Evolutionary conservation across 1,140 invertebrate genomes (phyloP).

Genomic region (Hesperophylax magnus): DNA sequence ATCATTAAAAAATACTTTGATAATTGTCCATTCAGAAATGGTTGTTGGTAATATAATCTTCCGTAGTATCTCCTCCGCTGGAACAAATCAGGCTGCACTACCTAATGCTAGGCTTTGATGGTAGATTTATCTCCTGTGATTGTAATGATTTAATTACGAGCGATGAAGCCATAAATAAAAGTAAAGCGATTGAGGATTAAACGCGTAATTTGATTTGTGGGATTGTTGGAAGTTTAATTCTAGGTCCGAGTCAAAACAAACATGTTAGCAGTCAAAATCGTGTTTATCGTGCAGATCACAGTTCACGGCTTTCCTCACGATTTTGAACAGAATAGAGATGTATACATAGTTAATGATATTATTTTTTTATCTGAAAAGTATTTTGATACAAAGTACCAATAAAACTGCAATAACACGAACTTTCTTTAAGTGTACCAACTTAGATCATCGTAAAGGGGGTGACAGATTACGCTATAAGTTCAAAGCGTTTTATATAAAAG

Average conservation of each 20-base stretch:
- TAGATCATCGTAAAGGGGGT: too few species aligned
- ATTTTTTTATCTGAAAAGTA: too few species aligned
- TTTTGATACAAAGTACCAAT: too few species aligned
- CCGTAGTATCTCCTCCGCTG: neutral
- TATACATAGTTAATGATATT: too few species aligned
- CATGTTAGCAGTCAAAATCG: neutral
- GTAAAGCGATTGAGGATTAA: neutral
- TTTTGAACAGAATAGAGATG: too few species aligned
- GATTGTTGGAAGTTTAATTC: neutral
- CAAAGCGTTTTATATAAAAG: too few species aligned
- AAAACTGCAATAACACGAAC: too few species aligned
- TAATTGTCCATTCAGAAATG: conserved; percentile 26
- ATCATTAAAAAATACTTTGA: conserved; percentile 27
- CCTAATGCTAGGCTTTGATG: conserved; percentile 42
- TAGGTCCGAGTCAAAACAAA: neutral
- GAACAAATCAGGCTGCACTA: neutral
- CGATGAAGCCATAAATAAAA: conserved; percentile 49
- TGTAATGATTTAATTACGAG: conserved; percentile 53
- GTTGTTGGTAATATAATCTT: neutral
- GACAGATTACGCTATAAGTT: too few species aligned
- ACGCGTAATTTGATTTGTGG: neutral
- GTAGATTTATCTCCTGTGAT: conserved; percentile 47
- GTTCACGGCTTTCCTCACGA: too few species aligned
- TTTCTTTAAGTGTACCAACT: too few species aligned
- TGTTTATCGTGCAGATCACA: too few species aligned